Conservation (phyloP, 2,888 invertebrate genomes). For the Apamea sordens region DNA sequence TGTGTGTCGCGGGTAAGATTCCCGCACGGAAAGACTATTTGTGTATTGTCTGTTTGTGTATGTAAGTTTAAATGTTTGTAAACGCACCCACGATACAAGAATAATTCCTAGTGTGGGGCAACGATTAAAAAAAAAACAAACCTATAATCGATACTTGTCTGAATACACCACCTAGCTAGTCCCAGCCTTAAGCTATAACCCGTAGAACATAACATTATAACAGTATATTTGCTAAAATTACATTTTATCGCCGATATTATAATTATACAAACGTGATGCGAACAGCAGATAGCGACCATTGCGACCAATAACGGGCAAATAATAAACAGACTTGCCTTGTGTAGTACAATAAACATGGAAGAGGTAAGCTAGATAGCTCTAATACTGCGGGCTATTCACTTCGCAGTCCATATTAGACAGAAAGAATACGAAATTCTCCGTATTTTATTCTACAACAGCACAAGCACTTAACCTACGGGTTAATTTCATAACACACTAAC, state of each 20-base stretch:
- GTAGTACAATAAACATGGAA: constrained; percentile 39
- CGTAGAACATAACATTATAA: constrained; percentile 19
- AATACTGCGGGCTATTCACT: constrained; percentile 44
- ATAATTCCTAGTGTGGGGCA: too few relatives aligned
- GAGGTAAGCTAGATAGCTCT: constrained; percentile 42
- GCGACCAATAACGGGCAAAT: constrained; percentile 40
- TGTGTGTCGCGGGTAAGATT: too few relatives aligned
- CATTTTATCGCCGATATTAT: constrained; percentile 51
- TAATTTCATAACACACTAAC: too few relatives aligned
- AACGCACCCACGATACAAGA: too few relatives aligned
- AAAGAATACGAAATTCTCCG: too few relatives aligned
- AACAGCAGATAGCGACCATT: constrained; percentile 39
- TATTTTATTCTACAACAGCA: too few relatives aligned
- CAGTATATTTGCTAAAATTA: constrained; percentile 45
- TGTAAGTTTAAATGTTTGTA: too few relatives aligned
- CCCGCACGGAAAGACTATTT: too few relatives aligned
- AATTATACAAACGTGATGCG: constrained; percentile 47
- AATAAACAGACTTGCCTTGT: constrained; percentile 26
- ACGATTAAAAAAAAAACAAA: too few relatives aligned
- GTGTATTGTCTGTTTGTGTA: too few relatives aligned
- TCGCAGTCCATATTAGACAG: constrained; percentile 42
- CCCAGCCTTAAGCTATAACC: constrained; percentile 35
- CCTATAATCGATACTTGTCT: constrained; percentile 27
- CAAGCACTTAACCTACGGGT: too few relatives aligned
- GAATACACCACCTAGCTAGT: constrained; percentile 17